These are phyloP conservation scores for Scaptomyza tumidula DNA, from an alignment of 2,888 invertebrate species.

Conservation along the genomic window DNA sequence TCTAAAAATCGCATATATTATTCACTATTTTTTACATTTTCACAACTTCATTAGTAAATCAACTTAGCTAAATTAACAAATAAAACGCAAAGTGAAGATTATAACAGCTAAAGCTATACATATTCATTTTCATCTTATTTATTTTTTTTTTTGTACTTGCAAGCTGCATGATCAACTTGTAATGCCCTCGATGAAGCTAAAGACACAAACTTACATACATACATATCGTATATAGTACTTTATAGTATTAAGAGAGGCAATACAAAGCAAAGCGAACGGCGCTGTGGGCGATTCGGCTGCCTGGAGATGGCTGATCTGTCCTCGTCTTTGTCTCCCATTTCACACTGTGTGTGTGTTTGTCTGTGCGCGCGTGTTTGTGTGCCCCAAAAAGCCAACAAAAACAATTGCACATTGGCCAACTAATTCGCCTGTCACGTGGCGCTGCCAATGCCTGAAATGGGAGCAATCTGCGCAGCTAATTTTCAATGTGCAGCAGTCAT, in stretches of 20 bases:
- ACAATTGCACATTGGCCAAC: constrained; percentile 35
- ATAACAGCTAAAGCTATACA: not conserved
- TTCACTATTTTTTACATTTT: too few relatives aligned
- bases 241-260: constrained; percentile 8
- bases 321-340: constrained; percentile 39
- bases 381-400: constrained; percentile 60
- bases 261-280: constrained; percentile 59
- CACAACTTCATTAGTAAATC: constrained; percentile 9
- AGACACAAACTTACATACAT: constrained; percentile 6
- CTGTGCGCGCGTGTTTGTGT: constrained; percentile 53
- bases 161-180: constrained; percentile 43
- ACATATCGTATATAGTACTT: constrained; percentile 13
- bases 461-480: constrained; percentile 69
- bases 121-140: not conserved
- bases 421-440: constrained; percentile 74
- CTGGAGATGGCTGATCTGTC: constrained; percentile 56
- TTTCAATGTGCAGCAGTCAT: constrained; percentile 64
- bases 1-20: not conserved
- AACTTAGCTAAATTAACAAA: constrained; percentile 16
- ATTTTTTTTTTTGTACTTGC: constrained; percentile 10
- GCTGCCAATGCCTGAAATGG: constrained; percentile 61
- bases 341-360: constrained; percentile 18
- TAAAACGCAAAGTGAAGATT: not conserved
- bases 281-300: constrained; percentile 71
- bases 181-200: constrained; percentile 38